These are phyloP conservation scores for Horisme vitalbata DNA, from an alignment of 2,888 invertebrate genomes.

Conservation along the genomic window DNA sequence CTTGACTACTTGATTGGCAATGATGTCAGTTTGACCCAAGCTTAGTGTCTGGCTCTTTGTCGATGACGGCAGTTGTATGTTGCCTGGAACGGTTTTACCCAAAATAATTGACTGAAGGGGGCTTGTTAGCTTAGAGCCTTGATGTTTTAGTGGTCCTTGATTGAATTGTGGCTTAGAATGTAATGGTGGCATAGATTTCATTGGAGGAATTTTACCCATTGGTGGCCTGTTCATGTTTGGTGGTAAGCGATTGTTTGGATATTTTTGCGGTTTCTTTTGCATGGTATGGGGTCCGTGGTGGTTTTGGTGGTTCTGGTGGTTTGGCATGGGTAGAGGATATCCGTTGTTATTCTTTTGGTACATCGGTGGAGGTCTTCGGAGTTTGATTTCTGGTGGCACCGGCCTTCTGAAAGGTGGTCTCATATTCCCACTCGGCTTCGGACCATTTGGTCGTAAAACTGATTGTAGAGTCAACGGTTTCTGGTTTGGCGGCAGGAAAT, in stretches of 20 bases:
- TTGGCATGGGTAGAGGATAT: slow-evolving; percentile 67
- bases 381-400: slow-evolving; percentile 71
- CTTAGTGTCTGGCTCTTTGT: slow-evolving; percentile 62
- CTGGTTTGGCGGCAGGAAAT: slow-evolving; percentile 63
- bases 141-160: slow-evolving; percentile 36
- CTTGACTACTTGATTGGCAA: slow-evolving; percentile 72
- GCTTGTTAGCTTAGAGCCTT: slow-evolving; percentile 38
- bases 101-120: slow-evolving; percentile 55
- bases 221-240: slow-evolving; percentile 53
- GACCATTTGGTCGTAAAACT: slow-evolving; percentile 64
- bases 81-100: slow-evolving; percentile 50
- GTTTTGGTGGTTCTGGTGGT: slow-evolving; percentile 53
- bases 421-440: slow-evolving; percentile 53
- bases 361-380: slow-evolving; percentile 60
- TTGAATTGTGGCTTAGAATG: slow-evolving; percentile 40
- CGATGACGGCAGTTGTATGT: slow-evolving; percentile 40
- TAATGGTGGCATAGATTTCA: slow-evolving; percentile 59
- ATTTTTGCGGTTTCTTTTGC: slow-evolving; percentile 56
- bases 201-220: slow-evolving; percentile 50
- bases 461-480: slow-evolving; percentile 74
- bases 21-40: slow-evolving; percentile 67
- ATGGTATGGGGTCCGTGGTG: slow-evolving; percentile 49
- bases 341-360: slow-evolving; percentile 53
- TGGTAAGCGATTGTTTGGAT: slow-evolving; percentile 46
- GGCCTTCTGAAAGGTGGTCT: slow-evolving; percentile 70